These are phyloP conservation scores for Dasyurus viverrinus DNA, from an alignment of 2,113 vertebrate species.

Conservation along the genomic window DNA sequence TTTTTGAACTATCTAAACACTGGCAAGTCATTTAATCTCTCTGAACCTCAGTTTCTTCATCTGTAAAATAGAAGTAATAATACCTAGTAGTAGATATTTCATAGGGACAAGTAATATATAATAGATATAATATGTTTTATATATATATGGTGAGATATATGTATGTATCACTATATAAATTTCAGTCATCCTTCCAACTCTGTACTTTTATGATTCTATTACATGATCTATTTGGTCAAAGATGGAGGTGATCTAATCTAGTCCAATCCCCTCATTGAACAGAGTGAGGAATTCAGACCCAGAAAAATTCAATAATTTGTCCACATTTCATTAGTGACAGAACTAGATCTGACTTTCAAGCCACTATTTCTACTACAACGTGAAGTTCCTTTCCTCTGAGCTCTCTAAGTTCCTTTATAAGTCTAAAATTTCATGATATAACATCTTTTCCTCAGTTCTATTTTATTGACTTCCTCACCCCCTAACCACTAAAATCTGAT, in stretches of 20 bases:
- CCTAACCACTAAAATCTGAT: neutral
- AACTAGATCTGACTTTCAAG: neutral
- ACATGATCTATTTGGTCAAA: neutral
- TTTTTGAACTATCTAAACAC: neutral
- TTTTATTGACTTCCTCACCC: neutral
- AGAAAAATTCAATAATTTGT: neutral
- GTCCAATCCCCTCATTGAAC: neutral
- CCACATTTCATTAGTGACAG: neutral
- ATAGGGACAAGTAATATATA: neutral
- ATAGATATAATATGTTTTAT: neutral
- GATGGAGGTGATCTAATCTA: neutral
- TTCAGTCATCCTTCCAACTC: neutral
- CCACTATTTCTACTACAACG: neutral
- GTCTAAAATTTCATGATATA: neutral
- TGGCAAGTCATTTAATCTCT: neutral
- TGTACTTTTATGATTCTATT: neutral
- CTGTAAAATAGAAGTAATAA: neutral
- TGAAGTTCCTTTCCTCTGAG: neutral
- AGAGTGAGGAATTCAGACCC: neutral
- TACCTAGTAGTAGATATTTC: neutral
- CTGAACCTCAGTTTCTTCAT: neutral
- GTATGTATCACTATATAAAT: neutral
- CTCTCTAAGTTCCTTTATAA: neutral
- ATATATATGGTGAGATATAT: neutral
- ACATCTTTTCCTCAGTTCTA: neutral